These are phyloP conservation scores for Nestor notabilis DNA, from an alignment of 2,113 vertebrate species.

Conservation along the genomic window DNA sequence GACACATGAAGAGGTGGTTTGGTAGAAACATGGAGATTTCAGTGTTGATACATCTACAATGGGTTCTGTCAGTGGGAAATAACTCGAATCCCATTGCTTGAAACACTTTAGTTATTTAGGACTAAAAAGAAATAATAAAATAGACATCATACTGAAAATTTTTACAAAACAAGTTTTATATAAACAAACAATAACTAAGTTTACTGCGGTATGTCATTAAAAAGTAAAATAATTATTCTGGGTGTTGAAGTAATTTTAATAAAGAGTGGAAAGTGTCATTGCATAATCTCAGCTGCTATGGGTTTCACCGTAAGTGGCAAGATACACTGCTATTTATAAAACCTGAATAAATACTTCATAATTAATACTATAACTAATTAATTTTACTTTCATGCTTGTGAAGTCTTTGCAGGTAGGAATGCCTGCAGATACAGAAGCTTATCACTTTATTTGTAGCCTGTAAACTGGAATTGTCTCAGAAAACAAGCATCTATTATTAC, in stretches of 20 bases:
- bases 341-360: neutral
- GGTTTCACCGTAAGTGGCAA: neutral
- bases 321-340: neutral
- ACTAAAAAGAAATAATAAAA: no score
- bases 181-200: neutral
- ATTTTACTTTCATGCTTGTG: neutral
- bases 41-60: neutral
- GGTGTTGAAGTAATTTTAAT: neutral
- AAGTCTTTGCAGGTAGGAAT: neutral
- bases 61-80: neutral
- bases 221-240: neutral
- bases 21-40: neutral
- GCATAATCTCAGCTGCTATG: neutral
- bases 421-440: neutral
- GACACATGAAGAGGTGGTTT: neutral
- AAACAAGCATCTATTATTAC: neutral
- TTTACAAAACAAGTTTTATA: neutral
- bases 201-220: neutral
- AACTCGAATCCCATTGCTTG: neutral
- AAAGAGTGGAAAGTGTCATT: neutral
- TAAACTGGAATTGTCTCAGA: neutral
- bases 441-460: neutral
- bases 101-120: neutral
- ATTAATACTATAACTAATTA: neutral
- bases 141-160: neutral